phyloP scores from a whole-genome alignment of 2,888 invertebrate genomes.

The Phyllotreta cruciferae region DNA sequence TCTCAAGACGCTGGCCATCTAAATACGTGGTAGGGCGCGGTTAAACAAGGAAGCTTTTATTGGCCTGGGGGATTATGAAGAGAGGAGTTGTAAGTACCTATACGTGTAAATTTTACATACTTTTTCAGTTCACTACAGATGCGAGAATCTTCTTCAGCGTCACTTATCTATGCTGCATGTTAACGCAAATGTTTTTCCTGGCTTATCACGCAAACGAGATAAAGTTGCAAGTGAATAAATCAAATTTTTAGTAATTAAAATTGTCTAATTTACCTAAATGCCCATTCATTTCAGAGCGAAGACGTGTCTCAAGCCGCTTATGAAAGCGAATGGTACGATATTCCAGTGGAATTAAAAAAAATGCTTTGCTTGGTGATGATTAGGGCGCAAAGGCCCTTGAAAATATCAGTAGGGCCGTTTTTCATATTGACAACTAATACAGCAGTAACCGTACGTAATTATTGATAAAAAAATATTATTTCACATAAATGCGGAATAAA shows the following conservation, averaged over 20 bases:
- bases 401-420: conserved; percentile 28
- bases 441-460: conserved; percentile 23
- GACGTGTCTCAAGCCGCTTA: conserved; percentile 24
- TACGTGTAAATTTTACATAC: background rate
- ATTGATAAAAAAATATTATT: background rate
- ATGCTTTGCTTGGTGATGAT: conserved; percentile 18
- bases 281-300: conserved; percentile 19
- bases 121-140: conserved; percentile 21
- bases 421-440: conserved; percentile 26
- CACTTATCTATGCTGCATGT: conserved; percentile 23
- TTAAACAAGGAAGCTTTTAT: too few relatives aligned
- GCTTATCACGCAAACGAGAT: conserved; percentile 31
- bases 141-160: conserved; percentile 15
- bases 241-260: background rate
- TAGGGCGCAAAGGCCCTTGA: conserved; percentile 28
- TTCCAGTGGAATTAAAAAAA: conserved; percentile 6
- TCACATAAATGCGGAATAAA: too few relatives aligned
- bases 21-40: too few relatives aligned
- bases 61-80: too few relatives aligned
- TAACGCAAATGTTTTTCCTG: conserved; percentile 25
- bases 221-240: conserved; percentile 20
- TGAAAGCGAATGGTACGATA: conserved; percentile 26
- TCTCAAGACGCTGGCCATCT: too few relatives aligned
- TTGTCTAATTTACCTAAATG: background rate
- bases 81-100: too few relatives aligned